phyloP scores from a whole-genome alignment of 2,888 invertebrate genomes.

The Kuschelorhynchus macadamiae region DNA sequence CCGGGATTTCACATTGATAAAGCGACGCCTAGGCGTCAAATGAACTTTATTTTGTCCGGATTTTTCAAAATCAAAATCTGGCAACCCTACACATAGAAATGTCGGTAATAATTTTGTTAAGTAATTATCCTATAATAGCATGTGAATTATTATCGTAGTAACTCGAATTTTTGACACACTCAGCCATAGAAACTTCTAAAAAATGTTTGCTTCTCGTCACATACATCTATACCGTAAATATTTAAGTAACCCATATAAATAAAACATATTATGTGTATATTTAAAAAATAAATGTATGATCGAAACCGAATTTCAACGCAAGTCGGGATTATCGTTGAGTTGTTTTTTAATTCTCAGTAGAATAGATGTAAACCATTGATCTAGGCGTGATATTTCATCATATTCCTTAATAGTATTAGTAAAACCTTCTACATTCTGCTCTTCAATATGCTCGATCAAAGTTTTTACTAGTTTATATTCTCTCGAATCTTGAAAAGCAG shows the following conservation, averaged over 20 bases:
- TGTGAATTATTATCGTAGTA: too few relatives aligned
- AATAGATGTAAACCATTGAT: conserved; percentile 97
- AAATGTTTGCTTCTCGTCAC: too few relatives aligned
- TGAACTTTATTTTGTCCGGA: too few relatives aligned
- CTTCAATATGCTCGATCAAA: conserved; percentile 92
- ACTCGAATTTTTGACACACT: too few relatives aligned
- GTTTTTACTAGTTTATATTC: conserved; percentile 93
- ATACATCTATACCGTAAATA: background rate
- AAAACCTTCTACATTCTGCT: conserved; percentile 95
- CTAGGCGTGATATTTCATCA: conserved; percentile 96
- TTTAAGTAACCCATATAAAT: conserved; percentile 14
- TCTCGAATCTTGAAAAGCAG: conserved; percentile 94
- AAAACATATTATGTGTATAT: conserved; percentile 26
- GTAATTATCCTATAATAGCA: too few relatives aligned
- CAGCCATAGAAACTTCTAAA: too few relatives aligned
- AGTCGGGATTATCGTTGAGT: conserved; percentile 84
- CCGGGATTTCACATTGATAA: too few relatives aligned
- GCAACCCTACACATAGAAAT: too few relatives aligned
- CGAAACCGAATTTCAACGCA: conserved; percentile 74
- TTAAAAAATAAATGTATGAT: conserved; percentile 7
- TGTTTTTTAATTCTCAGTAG: conserved; percentile 95
- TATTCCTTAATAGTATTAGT: conserved; percentile 96
- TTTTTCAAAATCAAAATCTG: too few relatives aligned
- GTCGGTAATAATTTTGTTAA: too few relatives aligned
- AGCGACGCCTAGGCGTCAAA: too few relatives aligned